phyloP scores from a whole-genome alignment of 2,888 invertebrate genomes.

The Melanophora roralis region DNA sequence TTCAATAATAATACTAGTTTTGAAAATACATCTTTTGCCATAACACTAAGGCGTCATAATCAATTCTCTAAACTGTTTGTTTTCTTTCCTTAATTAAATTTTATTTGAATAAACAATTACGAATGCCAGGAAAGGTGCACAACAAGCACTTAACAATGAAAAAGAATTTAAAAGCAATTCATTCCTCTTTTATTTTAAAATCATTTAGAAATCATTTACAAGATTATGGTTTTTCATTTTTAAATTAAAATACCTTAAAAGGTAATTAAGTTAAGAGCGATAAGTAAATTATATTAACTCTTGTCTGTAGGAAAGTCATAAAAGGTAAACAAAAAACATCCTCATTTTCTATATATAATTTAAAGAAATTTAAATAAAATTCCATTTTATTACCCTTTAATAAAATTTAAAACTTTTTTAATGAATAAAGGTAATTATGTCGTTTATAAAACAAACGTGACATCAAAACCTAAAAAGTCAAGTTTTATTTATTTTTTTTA shows the following conservation, averaged over 20 bases:
- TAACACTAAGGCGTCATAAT: not conserved
- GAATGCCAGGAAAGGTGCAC: not conserved
- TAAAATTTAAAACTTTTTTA: no score
- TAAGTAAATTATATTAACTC: conserved; percentile 6
- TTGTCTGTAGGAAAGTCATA: not conserved
- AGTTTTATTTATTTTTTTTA: no score
- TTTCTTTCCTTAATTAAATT: not conserved
- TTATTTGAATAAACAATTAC: not conserved
- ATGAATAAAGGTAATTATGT: no score
- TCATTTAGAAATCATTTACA: not conserved
- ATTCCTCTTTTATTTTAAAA: not conserved
- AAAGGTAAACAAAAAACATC: not conserved
- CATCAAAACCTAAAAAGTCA: no score
- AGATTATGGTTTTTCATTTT: not conserved
- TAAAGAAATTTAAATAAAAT: not conserved
- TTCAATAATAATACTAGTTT: conserved; percentile 15
- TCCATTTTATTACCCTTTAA: no score
- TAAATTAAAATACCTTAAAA: not conserved
- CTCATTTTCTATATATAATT: not conserved
- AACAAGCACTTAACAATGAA: not conserved
- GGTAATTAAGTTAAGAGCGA: not conserved
- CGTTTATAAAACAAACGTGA: no score
- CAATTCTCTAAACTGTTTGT: not conserved
- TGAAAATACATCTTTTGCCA: not conserved
- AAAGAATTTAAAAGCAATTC: not conserved